Conservation (phyloP, 2,113 vertebrate genomes). For the Cyrtonyx montezumae region DNA sequence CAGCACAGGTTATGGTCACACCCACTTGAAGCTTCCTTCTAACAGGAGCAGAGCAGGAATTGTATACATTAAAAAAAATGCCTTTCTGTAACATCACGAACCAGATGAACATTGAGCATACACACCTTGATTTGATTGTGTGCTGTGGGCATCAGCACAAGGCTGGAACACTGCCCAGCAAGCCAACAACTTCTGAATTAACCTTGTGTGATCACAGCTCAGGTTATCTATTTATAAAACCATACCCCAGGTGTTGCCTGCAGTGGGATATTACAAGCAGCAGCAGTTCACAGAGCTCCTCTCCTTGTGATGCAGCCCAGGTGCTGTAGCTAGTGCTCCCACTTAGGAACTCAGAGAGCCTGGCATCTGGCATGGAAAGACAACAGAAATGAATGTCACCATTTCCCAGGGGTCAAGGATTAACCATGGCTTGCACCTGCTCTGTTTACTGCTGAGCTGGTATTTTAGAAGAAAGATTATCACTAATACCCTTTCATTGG, state of each 20-base stretch:
- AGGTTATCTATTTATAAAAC: slow-evolving; percentile 50
- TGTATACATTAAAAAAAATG: background rate
- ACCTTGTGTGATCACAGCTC: slow-evolving; percentile 11
- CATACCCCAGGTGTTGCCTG: slow-evolving; percentile 34
- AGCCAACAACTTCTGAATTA: slow-evolving; percentile 32
- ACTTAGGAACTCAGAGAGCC: slow-evolving; percentile 16
- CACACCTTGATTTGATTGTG: background rate
- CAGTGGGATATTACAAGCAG: background rate
- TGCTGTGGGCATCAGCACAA: background rate
- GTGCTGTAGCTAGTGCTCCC: slow-evolving; percentile 10
- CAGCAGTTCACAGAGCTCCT: slow-evolving; percentile 17
- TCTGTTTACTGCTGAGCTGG: slow-evolving; percentile 48
- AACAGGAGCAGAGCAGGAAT: background rate
- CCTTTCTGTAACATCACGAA: background rate
- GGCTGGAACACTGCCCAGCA: slow-evolving; percentile 41
- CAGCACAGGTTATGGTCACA: background rate
- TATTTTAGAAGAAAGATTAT: slow-evolving; percentile 21
- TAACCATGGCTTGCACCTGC: slow-evolving; percentile 58
- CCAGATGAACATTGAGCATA: background rate
- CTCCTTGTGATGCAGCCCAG: slow-evolving; percentile 11
- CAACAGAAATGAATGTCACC: slow-evolving; percentile 2
- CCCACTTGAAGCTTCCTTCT: background rate
- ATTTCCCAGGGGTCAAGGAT: slow-evolving; percentile 49
- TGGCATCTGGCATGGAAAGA: slow-evolving; percentile 36
- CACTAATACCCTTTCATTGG: background rate